Evolutionary conservation across 2,113 vertebrate species (phyloP).

Genomic region (Calidris pugnax): DNA sequence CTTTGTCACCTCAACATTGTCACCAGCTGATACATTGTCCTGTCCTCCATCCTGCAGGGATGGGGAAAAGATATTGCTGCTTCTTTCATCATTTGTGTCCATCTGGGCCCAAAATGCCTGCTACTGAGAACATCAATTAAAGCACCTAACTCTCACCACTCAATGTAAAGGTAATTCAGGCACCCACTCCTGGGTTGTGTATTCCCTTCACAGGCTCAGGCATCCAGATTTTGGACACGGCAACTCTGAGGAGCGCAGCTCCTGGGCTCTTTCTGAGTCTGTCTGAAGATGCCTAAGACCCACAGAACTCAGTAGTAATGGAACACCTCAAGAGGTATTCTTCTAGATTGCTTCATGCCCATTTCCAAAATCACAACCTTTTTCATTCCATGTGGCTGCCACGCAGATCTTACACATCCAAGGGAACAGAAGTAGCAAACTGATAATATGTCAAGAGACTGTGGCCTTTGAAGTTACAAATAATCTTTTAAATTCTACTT

Average conservation of each 20-base stretch:
- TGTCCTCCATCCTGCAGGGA: background rate
- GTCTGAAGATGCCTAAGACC: background rate
- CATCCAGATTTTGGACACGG: background rate
- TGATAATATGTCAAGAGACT: background rate
- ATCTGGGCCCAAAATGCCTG: background rate
- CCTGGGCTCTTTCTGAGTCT: background rate
- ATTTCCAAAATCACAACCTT: background rate
- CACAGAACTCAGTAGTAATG: background rate
- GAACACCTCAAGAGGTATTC: background rate
- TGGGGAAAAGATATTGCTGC: background rate
- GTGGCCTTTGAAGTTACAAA: background rate
- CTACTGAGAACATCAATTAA: background rate
- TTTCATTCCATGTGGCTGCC: background rate
- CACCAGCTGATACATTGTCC: background rate
- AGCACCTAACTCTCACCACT: background rate
- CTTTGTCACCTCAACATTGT: background rate
- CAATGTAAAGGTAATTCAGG: background rate
- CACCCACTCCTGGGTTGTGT: background rate
- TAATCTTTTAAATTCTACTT: background rate
- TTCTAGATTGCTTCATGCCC: background rate
- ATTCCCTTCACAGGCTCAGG: background rate
- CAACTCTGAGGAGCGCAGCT: background rate
- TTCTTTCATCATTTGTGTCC: background rate
- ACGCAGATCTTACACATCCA: background rate
- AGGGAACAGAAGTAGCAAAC: background rate